Evolutionary conservation across 1,140 invertebrate species (phyloP).

Genomic region (Laodelphax striatellus): DNA sequence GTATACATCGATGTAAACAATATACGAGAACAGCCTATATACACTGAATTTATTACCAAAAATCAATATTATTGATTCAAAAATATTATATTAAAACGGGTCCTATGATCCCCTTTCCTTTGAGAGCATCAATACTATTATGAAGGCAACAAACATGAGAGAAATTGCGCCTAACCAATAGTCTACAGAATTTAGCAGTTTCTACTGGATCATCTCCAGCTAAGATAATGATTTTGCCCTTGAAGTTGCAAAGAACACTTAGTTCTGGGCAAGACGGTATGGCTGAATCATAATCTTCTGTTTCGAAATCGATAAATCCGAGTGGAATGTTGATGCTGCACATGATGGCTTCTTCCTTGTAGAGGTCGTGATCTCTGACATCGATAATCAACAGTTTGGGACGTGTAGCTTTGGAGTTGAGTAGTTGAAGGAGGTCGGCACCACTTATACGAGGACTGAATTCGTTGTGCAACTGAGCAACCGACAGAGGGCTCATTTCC

Average conservation of each 20-base stretch:
- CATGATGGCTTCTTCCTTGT: conserved; percentile 56
- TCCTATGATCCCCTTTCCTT: neutral
- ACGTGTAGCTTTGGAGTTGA: conserved; percentile 44
- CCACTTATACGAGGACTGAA: conserved; percentile 71
- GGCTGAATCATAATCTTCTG: conserved; percentile 8
- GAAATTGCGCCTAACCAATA: conserved; percentile 52
- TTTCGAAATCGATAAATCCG: conserved; percentile 44
- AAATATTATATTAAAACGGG: neutral
- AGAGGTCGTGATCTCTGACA: conserved; percentile 58
- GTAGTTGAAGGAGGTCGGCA: conserved; percentile 66
- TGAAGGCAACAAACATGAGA: conserved; percentile 56
- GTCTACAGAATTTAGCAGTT: conserved; percentile 59
- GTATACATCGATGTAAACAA: no score
- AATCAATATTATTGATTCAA: no score
- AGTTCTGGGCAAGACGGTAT: conserved; percentile 44
- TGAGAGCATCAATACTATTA: conserved; percentile 52
- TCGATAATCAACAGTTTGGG: conserved; percentile 62
- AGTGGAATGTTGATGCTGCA: conserved; percentile 81
- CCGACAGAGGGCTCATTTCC: conserved; percentile 56
- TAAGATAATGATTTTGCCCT: conserved; percentile 60
- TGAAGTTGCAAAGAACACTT: conserved; percentile 40
- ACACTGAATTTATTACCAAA: no score
- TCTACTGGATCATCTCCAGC: conserved; percentile 42
- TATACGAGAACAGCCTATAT: no score
- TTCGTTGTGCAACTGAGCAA: conserved; percentile 56